These are phyloP conservation scores for Chionis minor DNA, from an alignment of 2,113 vertebrate genomes.

Conservation along the genomic window DNA sequence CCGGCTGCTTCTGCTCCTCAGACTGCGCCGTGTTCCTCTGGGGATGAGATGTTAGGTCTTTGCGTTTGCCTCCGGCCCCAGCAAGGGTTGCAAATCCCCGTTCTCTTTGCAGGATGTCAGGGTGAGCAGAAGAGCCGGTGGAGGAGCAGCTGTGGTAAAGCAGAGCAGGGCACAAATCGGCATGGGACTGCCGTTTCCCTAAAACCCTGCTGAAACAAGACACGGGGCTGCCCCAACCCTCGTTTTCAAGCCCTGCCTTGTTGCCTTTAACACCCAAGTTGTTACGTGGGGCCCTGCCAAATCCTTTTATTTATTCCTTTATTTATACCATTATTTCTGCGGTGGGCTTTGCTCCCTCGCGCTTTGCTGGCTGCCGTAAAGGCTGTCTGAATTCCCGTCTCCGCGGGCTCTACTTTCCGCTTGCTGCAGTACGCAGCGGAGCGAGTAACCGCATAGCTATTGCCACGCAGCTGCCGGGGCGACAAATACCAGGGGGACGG, in stretches of 20 bases:
- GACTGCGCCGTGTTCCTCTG: rapidly evolving
- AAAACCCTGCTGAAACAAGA: not conserved
- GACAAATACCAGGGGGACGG: conserved; percentile 66
- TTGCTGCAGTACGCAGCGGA: not conserved
- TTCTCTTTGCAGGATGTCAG: not conserved
- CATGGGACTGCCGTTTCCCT: not conserved
- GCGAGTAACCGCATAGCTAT: conserved; percentile 11
- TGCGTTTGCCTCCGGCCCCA: not conserved
- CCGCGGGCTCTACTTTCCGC: not conserved
- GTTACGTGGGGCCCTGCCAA: not conserved
- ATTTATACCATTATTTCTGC: not conserved
- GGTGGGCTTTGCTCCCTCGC: not conserved
- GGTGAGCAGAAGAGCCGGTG: not conserved
- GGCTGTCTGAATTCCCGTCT: conserved; percentile 34
- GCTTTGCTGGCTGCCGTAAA: not conserved
- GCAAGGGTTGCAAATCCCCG: rapidly evolving
- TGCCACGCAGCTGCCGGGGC: conserved; percentile 65
- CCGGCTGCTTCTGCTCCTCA: not conserved
- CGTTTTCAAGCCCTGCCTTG: not conserved
- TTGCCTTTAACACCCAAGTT: not conserved
- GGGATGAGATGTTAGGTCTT: not conserved
- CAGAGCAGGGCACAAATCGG: rapidly evolving
- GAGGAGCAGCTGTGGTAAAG: not conserved
- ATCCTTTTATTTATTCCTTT: not conserved
- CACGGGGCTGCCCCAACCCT: not conserved